phyloP scores from a whole-genome alignment of 2,797 vertebrate species.

The Pantherophis vulpinus region DNA sequence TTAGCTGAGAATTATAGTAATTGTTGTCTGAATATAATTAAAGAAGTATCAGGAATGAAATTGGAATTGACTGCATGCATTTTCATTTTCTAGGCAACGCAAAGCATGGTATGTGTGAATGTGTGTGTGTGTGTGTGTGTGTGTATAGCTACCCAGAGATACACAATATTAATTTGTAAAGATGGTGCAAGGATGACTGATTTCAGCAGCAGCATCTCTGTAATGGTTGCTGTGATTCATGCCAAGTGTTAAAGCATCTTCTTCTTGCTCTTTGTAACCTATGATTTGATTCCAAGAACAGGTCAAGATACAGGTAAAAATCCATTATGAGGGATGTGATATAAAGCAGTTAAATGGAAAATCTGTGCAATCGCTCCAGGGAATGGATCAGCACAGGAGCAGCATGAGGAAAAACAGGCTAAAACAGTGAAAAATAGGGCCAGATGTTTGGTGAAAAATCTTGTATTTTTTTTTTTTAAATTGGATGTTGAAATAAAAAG shows the following conservation, averaged over 20 bases:
- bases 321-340: slow-evolving; percentile 4
- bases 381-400: not conserved
- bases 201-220: not conserved
- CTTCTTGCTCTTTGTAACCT: slow-evolving; percentile 5
- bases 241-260: not conserved
- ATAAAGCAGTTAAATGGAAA: slow-evolving; percentile 10
- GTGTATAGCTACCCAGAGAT: not conserved
- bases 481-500: not conserved
- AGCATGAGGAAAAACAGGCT: not conserved
- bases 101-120: not conserved
- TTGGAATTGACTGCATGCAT: not conserved
- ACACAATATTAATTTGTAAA: not conserved
- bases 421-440: not conserved
- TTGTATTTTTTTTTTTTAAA: not conserved
- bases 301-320: slow-evolving; percentile 12
- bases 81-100: not conserved
- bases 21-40: not conserved
- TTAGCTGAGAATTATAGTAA: not conserved
- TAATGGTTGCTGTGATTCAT: not conserved
- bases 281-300: slow-evolving; percentile 24
- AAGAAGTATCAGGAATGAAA: not conserved
- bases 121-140: not conserved
- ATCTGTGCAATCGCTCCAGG: not conserved
- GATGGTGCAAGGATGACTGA: not conserved
- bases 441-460: not conserved